A percentile compares a stretch with the other conserved stretches of the same genome.
These are phyloP conservation scores for Deilephila porcellus DNA, from an alignment of 2,888 invertebrate genomes.

Conservation along the genomic window DNA sequence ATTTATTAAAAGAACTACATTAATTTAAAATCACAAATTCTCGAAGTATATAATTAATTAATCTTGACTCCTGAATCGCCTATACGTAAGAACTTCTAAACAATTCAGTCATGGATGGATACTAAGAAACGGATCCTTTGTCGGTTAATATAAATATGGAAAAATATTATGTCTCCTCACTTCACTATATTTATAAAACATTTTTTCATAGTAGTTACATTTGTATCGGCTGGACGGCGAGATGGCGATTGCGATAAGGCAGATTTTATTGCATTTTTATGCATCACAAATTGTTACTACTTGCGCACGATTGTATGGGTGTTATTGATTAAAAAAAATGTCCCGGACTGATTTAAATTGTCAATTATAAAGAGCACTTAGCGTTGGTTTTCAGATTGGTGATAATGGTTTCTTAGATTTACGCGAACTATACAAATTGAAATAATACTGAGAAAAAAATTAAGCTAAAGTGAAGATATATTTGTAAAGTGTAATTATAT, in stretches of 20 bases:
- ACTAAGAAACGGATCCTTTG: neutral
- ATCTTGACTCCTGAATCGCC: neutral
- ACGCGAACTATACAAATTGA: too few species aligned
- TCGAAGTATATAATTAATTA: neutral
- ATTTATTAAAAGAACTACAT: neutral
- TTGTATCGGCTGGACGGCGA: too few species aligned
- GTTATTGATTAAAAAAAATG: neutral
- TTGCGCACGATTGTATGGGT: neutral
- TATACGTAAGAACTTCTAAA: neutral
- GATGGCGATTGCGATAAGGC: neutral
- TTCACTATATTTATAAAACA: slow-evolving; percentile 18
- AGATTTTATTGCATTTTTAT: neutral
- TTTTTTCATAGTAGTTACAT: neutral
- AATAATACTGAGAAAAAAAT: too few species aligned
- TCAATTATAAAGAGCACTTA: neutral
- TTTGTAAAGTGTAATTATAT: too few species aligned
- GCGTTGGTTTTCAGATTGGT: too few species aligned
- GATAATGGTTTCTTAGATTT: too few species aligned
- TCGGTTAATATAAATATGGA: neutral
- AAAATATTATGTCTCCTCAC: neutral
- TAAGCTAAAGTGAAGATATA: too few species aligned
- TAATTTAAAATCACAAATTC: neutral
- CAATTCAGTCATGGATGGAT: neutral
- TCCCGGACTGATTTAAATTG: neutral
- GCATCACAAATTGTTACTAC: neutral